Base-by-base conservation (phyloP, 2,113 vertebrate genomes). In the Cyanoramphus novaezelandiae region DNA sequence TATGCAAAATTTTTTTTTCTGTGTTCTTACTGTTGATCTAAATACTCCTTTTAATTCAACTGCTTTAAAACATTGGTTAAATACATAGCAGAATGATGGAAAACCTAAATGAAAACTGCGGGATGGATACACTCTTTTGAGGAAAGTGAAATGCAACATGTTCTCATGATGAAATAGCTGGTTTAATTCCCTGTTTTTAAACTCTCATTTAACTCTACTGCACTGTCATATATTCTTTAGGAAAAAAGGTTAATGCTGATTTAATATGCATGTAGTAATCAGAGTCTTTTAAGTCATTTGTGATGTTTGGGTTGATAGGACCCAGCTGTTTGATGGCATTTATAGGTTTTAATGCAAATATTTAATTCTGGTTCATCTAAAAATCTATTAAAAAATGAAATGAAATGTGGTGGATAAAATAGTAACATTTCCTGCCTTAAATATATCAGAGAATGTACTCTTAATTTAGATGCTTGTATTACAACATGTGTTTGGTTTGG, bases 301-400 rank as follows among this genome's bases (percentile, higher is more conserved):
- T 80, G 81, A 35, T 87, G 87, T 70, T 93, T 13, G 11, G 37
- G 46, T 91, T 93, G 90, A 95, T 65, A 86, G 79, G 69, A 94
- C 50, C 44, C 91, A 91, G 86, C 79, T 92, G 90, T 83, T 82
- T 1, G 7, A 79, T 92, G 86, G 80, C 77, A 82, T 89, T 93
- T 94, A 93, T 82, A 89, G 91, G 77, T 94, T 78, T 68, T 88
- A 96, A 91, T 63, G 81, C 89, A 95, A 95, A 75, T 92, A 93
- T 92, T 96, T 91, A 88, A 85, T 92, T 44, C 23, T 59, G n/a
- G 13, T 50, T 91, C 81, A 79, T 59, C 86, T 83, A 85, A 92
- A 82, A 52, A 92, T 41, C 74, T 84, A 28, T 89, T 95, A 86
- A 83, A 90, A 91, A 39, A 0, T 15, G 39, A 53, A 91, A 76